Evolutionary conservation across 2,113 vertebrate genomes (phyloP).

Genomic region (Cichladusa arquata): DNA sequence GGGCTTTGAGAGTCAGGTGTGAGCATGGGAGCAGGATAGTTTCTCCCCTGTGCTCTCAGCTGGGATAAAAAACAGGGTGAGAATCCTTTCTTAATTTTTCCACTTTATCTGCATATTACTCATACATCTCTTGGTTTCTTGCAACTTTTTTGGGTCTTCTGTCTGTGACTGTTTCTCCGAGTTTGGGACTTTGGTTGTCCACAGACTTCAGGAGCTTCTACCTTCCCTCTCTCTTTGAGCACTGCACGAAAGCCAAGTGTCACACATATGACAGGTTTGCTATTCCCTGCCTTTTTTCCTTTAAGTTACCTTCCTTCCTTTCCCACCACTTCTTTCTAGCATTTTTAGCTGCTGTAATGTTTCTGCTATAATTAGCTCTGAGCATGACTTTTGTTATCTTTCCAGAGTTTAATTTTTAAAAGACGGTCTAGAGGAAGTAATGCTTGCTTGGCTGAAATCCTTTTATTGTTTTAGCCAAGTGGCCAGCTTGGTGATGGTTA

Average conservation of each 20-base stretch:
- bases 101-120: not conserved
- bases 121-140: not conserved
- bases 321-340: conserved; percentile 13
- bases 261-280: not conserved
- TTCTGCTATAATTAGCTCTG: conserved; percentile 34
- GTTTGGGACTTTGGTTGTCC: not conserved
- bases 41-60: not conserved
- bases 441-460: conserved; percentile 43
- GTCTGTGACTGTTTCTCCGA: not conserved
- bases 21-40: not conserved
- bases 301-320: conserved; percentile 34
- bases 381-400: conserved; percentile 25
- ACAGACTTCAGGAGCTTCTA: rapidly evolving
- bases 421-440: conserved; percentile 25
- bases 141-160: not conserved
- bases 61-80: not conserved
- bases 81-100: not conserved
- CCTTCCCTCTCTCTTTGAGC: not conserved
- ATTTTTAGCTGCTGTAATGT: not conserved
- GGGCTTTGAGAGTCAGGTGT: rapidly evolving
- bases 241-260: rapidly evolving
- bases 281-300: not conserved
- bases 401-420: conserved; percentile 43
- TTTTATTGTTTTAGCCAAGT: conserved; percentile 29
- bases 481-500: not conserved